A percentile compares a stretch with the other conserved stretches of the same genome.
phyloP scores from a whole-genome alignment of 2,888 invertebrate genomes.

The Gibbula magus region DNA sequence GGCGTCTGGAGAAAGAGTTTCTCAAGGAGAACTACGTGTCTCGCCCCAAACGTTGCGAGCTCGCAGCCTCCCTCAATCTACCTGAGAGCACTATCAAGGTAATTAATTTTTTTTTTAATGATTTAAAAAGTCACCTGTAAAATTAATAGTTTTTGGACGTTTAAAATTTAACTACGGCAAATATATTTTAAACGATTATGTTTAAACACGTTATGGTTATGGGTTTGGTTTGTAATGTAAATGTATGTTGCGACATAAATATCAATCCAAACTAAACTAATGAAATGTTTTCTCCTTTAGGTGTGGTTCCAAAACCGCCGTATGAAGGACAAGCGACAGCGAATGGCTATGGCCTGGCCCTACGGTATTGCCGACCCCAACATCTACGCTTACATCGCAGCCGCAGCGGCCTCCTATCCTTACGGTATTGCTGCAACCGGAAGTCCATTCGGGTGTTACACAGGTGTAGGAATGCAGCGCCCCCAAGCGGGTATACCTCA shows the following conservation, averaged over 20 bases:
- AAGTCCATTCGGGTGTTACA: constrained; percentile 53
- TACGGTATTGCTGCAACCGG: constrained; percentile 41
- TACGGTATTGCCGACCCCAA: constrained; percentile 88
- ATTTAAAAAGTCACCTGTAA: too few species aligned
- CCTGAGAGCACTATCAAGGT: constrained; percentile 99
- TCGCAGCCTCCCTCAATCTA: constrained; percentile 92
- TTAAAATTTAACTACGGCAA: too few species aligned
- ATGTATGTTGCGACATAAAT: too few species aligned
- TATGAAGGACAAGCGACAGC: constrained; percentile 98
- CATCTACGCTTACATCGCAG: constrained; percentile 88
- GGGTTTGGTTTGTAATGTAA: too few species aligned
- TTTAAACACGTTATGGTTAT: too few species aligned
- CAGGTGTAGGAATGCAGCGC: constrained; percentile 26
- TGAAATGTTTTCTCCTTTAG: constrained; percentile 47
- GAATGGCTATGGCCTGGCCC: constrained; percentile 96
- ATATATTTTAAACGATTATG: too few species aligned
- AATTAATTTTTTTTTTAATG: not conserved
- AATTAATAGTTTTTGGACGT: too few species aligned
- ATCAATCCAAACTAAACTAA: too few species aligned
- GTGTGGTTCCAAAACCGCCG: constrained; percentile 96
- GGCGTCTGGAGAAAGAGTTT: constrained; percentile 95
- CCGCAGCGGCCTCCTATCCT: constrained; percentile 80
- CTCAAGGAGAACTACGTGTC: constrained; percentile 98
- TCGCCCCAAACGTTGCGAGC: constrained; percentile 92
- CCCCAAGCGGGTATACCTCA: not conserved